Evolutionary conservation across 2,113 vertebrate genomes (phyloP), one percentile per base, ranked within the genome.

Genomic region (Corythornis madagascariensis): DNA sequence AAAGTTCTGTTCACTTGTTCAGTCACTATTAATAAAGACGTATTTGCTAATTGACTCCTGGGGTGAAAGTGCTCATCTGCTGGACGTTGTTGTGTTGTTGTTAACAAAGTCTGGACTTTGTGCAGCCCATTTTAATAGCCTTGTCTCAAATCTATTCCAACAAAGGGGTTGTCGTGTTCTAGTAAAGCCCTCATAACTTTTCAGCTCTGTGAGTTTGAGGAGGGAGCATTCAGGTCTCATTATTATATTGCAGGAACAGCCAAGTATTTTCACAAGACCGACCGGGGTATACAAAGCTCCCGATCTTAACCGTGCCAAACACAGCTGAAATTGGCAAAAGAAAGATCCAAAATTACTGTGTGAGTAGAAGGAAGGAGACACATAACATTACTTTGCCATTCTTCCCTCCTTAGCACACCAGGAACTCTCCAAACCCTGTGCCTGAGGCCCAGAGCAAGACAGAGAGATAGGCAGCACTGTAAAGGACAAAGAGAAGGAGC

Each of bases 1-100:
- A 70, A 95, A 89, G 40, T 81, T 60, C 47, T 92, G 60, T 74
- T 73, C 28, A 28, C 11, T 67, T 88, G 42, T 90, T 64, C 47
- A 78, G 56, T 47, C 43, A 53, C 28, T 61, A 56, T 75, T 73
- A 97, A 95, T 95, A 94, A 97, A 97, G 24, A 40, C 60, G 7
- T 61, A 88, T 60, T 91, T 55, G 86, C 10, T 77, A 50, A 87
- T 69, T 47, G 4, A 80, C 80, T 79, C 38, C 20, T 83, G 50
- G 18, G 1, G 5, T 83, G 31, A 26, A 19, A 53, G 15, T 63
- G 31, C 26, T 69, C 16, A 7, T 52, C 48, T 26, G 15, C 14
- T 74, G 31, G 25, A 2, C 6, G 61, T 64, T 83, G 13, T 26
- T 71, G 31, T 60, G 76, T 73, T 74, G 3, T 61, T 73, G 33